phyloP scores from a whole-genome alignment of 2,888 invertebrate genomes.

The Cenopis cana region DNA sequence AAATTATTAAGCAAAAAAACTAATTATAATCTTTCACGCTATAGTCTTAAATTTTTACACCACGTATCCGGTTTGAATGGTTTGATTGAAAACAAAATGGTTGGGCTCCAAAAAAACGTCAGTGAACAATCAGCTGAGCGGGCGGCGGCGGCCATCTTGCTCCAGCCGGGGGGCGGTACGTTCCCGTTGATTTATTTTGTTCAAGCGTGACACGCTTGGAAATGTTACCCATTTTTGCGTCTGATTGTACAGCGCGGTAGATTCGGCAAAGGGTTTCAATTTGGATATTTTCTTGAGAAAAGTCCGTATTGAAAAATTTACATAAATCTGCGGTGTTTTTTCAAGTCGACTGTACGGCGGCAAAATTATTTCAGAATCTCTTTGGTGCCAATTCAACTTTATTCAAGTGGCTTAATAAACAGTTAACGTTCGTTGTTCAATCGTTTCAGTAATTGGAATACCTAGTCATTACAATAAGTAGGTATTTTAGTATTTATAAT shows the following conservation, averaged over 20 bases:
- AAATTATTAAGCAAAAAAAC: constrained; percentile 15
- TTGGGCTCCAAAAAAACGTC: constrained; percentile 61
- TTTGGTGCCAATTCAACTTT: constrained; percentile 55
- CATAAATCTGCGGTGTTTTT: neutral
- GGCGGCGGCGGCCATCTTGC: constrained; percentile 75
- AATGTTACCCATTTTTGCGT: constrained; percentile 58
- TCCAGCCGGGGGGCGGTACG: constrained; percentile 65
- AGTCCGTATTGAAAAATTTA: neutral
- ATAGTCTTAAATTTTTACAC: constrained; percentile 33
- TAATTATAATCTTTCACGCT: constrained; percentile 48
- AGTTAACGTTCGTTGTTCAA: neutral
- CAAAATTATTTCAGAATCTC: neutral
- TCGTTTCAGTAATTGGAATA: constrained; percentile 5
- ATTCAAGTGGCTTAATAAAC: constrained; percentile 48
- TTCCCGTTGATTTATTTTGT: constrained; percentile 73
- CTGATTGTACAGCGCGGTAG: constrained; percentile 56
- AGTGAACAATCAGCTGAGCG: constrained; percentile 65
- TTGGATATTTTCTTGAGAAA: neutral
- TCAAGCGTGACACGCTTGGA: constrained; percentile 60
- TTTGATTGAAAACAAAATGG: constrained; percentile 61
- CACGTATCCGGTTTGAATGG: constrained; percentile 28
- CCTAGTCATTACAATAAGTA: constrained; percentile 7
- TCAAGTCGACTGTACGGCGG: constrained; percentile 1
- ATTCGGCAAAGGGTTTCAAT: neutral
- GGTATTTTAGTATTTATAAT: neutral